Evolutionary conservation across 53 echinoderm and acorn worm genomes (phyloP), one percentile per base, ranked within the genome.

Genomic region (Zoroaster sp.): DNA sequence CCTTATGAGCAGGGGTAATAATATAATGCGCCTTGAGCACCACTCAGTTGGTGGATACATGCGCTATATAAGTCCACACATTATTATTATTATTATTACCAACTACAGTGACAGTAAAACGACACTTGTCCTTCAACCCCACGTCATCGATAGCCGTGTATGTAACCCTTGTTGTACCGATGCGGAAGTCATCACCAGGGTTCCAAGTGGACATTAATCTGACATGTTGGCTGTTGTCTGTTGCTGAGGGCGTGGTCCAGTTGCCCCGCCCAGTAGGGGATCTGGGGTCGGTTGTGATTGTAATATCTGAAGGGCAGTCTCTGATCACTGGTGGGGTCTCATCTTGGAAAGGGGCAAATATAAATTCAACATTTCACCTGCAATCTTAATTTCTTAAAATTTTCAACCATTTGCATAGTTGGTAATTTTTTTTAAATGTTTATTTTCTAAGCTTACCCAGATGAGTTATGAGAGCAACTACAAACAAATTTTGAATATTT

Each of bases 81-180:
- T n/a, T n/a, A n/a, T n/a, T n/a, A n/a, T n/a, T n/a, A n/a, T n/a
- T n/a, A n/a, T n/a, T n/a, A n/a, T 77, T 55, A 94, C 94, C 94
- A 43, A 21, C 23, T 38, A 94, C 91, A 36, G 63, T 78, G 5
- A 94, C 87, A 44, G 67, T 88, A 53, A 94, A 91, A 9, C 63
- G 75, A 54, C 94, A 94, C 8, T 40, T 17, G 7, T 69, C 20
- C 3, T 74, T 77, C 40, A 91, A 63, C 13, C 88, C 85, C 0
- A 88, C 94, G 31, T 31, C 49, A n/a, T 94, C 94, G 11, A 83
- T 44, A 30, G 91, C 88, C 1, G 85, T 83, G 91, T 91, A 91
- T 2, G 91, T 86, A 13, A 94, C 91, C 75, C 31, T 11, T 2
- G 89, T 94, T 18, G 25, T 15, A 43, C 83, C 86, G 25, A 94